Base-by-base conservation (phyloP, 2,888 invertebrate genomes). In the Epistrophe eligans region DNA sequence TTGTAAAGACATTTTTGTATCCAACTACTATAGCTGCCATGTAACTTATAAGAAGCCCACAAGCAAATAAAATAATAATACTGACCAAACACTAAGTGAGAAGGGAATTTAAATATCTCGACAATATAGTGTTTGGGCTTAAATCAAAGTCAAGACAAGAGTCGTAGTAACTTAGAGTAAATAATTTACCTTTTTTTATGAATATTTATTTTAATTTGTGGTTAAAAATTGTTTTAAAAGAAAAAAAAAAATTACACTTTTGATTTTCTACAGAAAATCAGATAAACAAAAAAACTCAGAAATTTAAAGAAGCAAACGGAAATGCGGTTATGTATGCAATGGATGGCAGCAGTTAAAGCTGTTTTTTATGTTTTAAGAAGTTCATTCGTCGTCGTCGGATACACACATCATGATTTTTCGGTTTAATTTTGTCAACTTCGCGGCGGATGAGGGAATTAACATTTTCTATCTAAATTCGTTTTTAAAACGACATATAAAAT, bases 281-380 rank as follows among this genome's bases (percentile, higher is more conserved):
- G 9, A 7, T 8, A 9, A 17, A 17, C n/a, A 45, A 43, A 17
- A 32, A 52, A 52, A 24, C 19, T 24, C 15, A 11, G 24, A 24
- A 55, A 71, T 1, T n/a, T 19, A 11, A 67, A 76, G 45, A 82
- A 50, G 64, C 43, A 62, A 77, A 57, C 84, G 84, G 77, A 81
- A 77, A 85, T 85, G 84, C 81, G 84, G 84, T 84, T 81, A 84
- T 50, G 8, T 15, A 15, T 79, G 50, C 80, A 77, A 67, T 52
- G 32, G 5, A 24, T 24, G 11, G 60, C n/a, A n/a, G 32, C 15
- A 43, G 3, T 50, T 35, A 64, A 71, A 79, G 40, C 71, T 45
- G 76, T 50, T 84, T 84, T 70, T 57, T 17, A n/a, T 15, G 0
- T 13, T 7, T 35, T 32, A 32, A 35, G 15, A 55, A 24, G 24